These are phyloP conservation scores for Leptinotarsa juncta DNA, from an alignment of 2,888 invertebrate genomes.

Conservation along the genomic window DNA sequence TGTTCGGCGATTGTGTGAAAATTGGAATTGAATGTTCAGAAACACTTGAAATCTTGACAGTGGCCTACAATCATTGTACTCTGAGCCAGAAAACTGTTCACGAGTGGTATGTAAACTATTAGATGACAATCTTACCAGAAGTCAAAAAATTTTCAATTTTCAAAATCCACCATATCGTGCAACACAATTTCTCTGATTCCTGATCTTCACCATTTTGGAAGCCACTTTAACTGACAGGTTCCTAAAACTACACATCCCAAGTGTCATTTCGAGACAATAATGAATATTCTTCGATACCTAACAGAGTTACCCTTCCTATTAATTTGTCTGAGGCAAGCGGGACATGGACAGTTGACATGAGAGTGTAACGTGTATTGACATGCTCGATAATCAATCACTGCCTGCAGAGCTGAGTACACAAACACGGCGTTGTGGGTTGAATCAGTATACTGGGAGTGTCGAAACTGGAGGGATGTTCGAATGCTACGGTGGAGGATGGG, in stretches of 20 bases:
- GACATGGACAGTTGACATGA: conserved; percentile 27
- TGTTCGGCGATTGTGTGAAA: too few relatives aligned
- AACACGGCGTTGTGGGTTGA: conserved; percentile 5
- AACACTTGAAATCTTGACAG: too few relatives aligned
- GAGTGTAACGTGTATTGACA: conserved; percentile 24
- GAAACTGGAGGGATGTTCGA: not conserved
- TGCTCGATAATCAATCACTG: conserved; percentile 26
- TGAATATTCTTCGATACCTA: conserved; percentile 17
- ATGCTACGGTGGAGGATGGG: not conserved
- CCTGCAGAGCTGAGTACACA: conserved; percentile 7
- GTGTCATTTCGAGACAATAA: conserved; percentile 4
- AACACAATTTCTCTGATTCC: not conserved
- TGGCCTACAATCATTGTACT: too few relatives aligned
- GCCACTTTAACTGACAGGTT: not conserved
- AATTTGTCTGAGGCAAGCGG: conserved; percentile 25
- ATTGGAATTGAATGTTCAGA: too few relatives aligned
- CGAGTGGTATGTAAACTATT: too few relatives aligned
- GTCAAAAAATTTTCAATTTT: too few relatives aligned
- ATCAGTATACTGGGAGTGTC: not conserved
- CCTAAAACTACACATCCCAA: not conserved
- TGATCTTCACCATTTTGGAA: not conserved
- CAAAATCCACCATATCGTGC: too few relatives aligned
- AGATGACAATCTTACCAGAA: too few relatives aligned
- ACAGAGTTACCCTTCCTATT: conserved; percentile 18
- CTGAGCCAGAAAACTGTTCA: too few relatives aligned